Conservation (phyloP, 2,888 invertebrate species). For the Cyclophora albipunctata region DNA sequence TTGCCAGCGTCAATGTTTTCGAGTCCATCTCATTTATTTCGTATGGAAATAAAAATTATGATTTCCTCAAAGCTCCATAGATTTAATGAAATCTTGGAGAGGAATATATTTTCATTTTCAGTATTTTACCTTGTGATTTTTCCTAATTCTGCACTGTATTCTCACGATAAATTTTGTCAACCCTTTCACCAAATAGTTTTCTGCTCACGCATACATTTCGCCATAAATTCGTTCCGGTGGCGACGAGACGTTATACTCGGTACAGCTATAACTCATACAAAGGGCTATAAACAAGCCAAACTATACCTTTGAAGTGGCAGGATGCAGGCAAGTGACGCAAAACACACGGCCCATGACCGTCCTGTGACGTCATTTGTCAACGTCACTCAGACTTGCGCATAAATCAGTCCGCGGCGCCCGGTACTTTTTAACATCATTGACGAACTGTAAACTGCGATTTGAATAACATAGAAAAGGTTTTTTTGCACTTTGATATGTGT, state of each 20-base stretch:
- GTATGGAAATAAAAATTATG: too few relatives aligned
- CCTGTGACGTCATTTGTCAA: constrained; percentile 59
- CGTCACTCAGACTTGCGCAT: constrained; percentile 48
- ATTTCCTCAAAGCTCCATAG: too few relatives aligned
- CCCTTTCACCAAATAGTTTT: too few relatives aligned
- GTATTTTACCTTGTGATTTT: too few relatives aligned
- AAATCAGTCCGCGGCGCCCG: constrained; percentile 40
- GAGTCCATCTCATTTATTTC: too few relatives aligned
- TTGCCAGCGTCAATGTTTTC: too few relatives aligned
- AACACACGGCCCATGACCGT: constrained; percentile 48
- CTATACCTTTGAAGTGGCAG: constrained; percentile 26
- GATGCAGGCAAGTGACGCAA: constrained; percentile 44
- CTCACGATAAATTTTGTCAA: too few relatives aligned
- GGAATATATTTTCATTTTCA: too few relatives aligned
- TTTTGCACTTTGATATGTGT: too few relatives aligned
- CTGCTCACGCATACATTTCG: constrained; percentile 19
- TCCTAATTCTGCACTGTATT: too few relatives aligned
- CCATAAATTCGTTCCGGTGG: constrained; percentile 42
- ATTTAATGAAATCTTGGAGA: too few relatives aligned
- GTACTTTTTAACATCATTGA: constrained; percentile 12
- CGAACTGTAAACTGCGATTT: neutral
- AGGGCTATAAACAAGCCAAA: constrained; percentile 47
- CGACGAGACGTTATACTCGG: constrained; percentile 37
- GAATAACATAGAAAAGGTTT: too few relatives aligned
- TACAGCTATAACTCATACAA: constrained; percentile 52